Percentiles rank a stretch among this genome's conserved stretches.
Evolutionary conservation across 2,797 vertebrate species (phyloP).

Genomic region (Siniperca scherzeri): DNA sequence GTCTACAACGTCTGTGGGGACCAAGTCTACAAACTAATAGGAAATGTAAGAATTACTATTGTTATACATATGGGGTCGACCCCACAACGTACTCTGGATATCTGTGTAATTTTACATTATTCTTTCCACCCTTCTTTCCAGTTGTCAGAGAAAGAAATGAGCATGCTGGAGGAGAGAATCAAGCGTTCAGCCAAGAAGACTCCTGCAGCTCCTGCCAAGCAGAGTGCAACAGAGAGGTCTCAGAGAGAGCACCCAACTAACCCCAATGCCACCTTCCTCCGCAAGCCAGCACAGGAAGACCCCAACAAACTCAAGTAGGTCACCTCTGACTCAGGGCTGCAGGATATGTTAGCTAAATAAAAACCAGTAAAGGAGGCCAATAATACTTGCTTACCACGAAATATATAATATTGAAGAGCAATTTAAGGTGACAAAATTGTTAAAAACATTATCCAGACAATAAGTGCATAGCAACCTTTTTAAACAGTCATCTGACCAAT

Average conservation of each 20-base stretch:
- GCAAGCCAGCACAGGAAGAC: slow-evolving; percentile 93
- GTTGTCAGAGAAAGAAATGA: slow-evolving; percentile 99
- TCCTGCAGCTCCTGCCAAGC: slow-evolving; percentile 86
- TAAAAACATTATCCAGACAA: neutral
- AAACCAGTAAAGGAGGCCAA: neutral
- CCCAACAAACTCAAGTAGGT: slow-evolving; percentile 97
- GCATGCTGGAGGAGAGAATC: slow-evolving; percentile 98
- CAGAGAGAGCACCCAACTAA: slow-evolving; percentile 87
- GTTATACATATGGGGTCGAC: too few species aligned
- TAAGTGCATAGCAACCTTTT: neutral
- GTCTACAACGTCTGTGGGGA: slow-evolving; percentile 97
- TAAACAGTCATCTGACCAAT: neutral
- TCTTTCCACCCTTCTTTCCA: slow-evolving; percentile 54
- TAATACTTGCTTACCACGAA: neutral
- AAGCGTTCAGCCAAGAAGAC: slow-evolving; percentile 97
- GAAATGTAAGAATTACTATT: slow-evolving; percentile 89
- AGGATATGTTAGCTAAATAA: neutral
- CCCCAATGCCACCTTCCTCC: slow-evolving; percentile 87
- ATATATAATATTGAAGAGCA: neutral
- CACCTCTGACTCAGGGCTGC: neutral
- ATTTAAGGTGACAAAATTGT: neutral
- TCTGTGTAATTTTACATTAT: neutral
- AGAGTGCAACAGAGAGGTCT: slow-evolving; percentile 83
- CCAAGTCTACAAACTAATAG: slow-evolving; percentile 98
- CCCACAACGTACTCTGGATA: neutral